phyloP scores from a whole-genome alignment of 2,888 invertebrate genomes.

The Rhingia campestris region DNA sequence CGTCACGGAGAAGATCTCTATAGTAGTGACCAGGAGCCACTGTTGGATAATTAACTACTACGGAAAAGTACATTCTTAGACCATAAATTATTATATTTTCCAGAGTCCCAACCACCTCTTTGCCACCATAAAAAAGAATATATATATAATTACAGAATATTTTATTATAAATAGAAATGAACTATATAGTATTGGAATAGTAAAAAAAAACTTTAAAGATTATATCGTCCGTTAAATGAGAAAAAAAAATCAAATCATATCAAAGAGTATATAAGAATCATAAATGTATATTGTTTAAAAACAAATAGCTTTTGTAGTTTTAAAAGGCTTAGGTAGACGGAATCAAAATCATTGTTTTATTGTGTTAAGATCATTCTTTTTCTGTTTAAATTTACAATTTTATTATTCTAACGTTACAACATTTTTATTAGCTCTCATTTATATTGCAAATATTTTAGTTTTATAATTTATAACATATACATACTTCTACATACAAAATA shows the following conservation, averaged over 20 bases:
- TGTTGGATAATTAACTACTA: constrained; percentile 75
- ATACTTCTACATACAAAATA: constrained; percentile 29
- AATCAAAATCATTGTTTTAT: constrained; percentile 32
- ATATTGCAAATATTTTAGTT: constrained; percentile 5
- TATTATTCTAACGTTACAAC: constrained; percentile 15
- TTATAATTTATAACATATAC: constrained; percentile 32
- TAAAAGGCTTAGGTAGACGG: constrained; percentile 44
- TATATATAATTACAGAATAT: constrained; percentile 44
- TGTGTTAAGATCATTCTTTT: constrained; percentile 19
- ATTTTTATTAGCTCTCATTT: constrained; percentile 15
- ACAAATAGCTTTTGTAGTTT: constrained; percentile 17
- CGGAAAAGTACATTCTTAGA: constrained; percentile 9
- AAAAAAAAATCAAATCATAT: constrained; percentile 61
- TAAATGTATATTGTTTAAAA: constrained; percentile 35
- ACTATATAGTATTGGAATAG: constrained; percentile 15
- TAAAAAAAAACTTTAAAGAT: constrained; percentile 25
- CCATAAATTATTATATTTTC: constrained; percentile 33
- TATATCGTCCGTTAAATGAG: constrained; percentile 54
- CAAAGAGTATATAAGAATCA: constrained; percentile 46
- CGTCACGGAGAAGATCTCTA: constrained; percentile 75
- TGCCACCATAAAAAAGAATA: constrained; percentile 35
- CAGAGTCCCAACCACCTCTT: constrained; percentile 34
- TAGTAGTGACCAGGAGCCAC: constrained; percentile 77
- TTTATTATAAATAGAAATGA: constrained; percentile 34
- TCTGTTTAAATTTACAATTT: constrained; percentile 24